Percentiles rank a stretch among this genome's conserved stretches.
Conservation (phyloP, 2,113 vertebrate genomes). For the Eptesicus fuscus region DNA sequence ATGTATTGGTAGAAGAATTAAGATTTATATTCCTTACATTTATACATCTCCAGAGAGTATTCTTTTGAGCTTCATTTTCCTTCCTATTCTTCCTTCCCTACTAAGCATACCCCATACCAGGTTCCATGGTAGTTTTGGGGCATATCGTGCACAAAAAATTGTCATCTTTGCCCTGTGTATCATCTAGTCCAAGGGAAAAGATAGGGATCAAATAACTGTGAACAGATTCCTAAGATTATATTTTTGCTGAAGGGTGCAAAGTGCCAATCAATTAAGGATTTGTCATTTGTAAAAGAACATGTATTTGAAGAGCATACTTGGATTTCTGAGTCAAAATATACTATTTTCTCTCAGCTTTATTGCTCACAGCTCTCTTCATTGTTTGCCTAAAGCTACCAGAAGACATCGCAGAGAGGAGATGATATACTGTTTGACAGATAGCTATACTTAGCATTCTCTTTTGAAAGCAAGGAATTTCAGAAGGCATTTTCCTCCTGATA, state of each 20-base stretch:
- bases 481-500: neutral
- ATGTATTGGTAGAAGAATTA: neutral
- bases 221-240: neutral
- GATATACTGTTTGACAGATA: neutral
- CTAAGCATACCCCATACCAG: neutral
- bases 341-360: neutral
- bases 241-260: neutral
- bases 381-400: neutral
- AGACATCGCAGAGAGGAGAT: neutral
- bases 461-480: neutral
- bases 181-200: neutral
- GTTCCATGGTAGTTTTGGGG: neutral
- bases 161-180: neutral
- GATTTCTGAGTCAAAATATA: constrained; percentile 10
- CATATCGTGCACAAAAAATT: neutral
- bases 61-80: neutral
- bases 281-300: neutral
- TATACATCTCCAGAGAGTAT: neutral
- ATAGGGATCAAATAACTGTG: neutral
- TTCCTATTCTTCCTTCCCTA: neutral
- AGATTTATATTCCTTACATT: neutral
- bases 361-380: neutral
- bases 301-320: neutral
- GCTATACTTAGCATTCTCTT: neutral
- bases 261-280: neutral